Evolutionary conservation across 1,140 invertebrate species (phyloP), one percentile per base, ranked within the genome.

Genomic region (Agrypnia vestita): DNA sequence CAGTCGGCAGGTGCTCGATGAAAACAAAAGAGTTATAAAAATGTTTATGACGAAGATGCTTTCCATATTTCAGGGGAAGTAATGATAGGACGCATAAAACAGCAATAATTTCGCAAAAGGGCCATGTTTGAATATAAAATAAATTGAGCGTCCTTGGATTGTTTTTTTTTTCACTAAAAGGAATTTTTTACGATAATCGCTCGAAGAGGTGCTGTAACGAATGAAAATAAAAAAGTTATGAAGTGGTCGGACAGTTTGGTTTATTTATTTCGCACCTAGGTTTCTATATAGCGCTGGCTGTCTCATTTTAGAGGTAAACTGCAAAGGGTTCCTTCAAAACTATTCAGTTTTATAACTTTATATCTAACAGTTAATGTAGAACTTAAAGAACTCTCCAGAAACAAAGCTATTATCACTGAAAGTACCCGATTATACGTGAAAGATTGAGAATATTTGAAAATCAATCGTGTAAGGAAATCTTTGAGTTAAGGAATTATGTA

Each of bases 81-180:
- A 71, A 71, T 71, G 67, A 71, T 47, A 44, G 47, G 44, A 21
- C n/a, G 6, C 46, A n/a, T 71, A 71, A 71, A 71, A 71, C 43
- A 46, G 67, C 67, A 71, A 71, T 71, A 46, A 71, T 71, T 71
- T 11, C 43, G 21, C 44, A 71, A n/a, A 49, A 71, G 15, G 13
- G 67, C 43, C 43, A 49, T 47, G 67, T 71, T 71, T 49, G 67
- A 71, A 71, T 71, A 71, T 71, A 49, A 71, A 71, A 71, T 49
- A 71, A 71, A 71, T 71, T 71, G 67, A 49, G 67, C 67, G 67
- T 71, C 67, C 67, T 71, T 71, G 46, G 46, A n/a, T 64, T 64
- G 35, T 64, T 19, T 43, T 13, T 64, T 62, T 64, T 64, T 64
- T 43, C 61, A n/a, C 61, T n/a, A 9, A 15, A 43, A 64, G 21